Percentiles rank a stretch among this genome's conserved stretches.
phyloP scores from a whole-genome alignment of 1,140 invertebrate species.

The Planococcus citri region DNA sequence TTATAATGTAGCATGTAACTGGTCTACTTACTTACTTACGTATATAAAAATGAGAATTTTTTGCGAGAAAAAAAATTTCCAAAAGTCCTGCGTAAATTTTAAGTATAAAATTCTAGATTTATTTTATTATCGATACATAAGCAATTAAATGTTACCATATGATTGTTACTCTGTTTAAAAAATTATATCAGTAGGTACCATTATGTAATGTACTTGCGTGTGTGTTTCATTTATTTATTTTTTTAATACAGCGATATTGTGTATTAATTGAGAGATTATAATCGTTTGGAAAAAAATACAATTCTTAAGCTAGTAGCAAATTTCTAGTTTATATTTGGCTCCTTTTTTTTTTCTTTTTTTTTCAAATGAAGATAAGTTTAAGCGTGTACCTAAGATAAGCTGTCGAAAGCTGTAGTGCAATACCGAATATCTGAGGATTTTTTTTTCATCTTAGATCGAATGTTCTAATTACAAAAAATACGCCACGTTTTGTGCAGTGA shows the following conservation, averaged over 20 bases:
- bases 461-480: no score
- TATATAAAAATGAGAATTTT: no score
- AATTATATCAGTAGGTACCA: no score
- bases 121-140: constrained; percentile 9
- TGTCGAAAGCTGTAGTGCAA: background rate
- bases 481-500: no score
- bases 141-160: constrained; percentile 19
- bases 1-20: background rate
- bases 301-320: background rate
- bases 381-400: background rate
- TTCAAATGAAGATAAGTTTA: background rate
- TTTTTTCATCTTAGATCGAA: no score
- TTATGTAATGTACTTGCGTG: constrained; percentile 1
- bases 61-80: background rate
- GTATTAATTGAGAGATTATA: background rate
- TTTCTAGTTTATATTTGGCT: background rate
- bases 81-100: background rate
- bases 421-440: background rate
- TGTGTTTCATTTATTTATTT: background rate
- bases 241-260: no score
- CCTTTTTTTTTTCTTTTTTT: no score
- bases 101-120: background rate
- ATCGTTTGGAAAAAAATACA: no score
- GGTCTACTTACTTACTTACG: background rate
- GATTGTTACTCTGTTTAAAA: constrained; percentile 18